phyloP scores from a whole-genome alignment of 2,888 invertebrate genomes.

The Eutolmus rufibarbis region DNA sequence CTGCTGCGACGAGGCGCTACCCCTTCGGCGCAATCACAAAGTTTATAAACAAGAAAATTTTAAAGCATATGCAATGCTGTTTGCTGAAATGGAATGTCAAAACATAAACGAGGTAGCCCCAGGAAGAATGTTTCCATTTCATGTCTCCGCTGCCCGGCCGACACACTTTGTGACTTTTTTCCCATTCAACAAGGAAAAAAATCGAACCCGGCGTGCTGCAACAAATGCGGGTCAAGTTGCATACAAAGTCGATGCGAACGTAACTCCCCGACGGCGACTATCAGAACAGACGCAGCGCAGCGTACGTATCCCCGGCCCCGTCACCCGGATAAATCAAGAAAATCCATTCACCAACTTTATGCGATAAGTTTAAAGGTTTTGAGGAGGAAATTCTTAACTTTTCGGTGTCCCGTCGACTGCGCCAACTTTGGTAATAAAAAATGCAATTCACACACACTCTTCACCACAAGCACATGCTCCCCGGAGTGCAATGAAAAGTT shows the following conservation, averaged over 20 bases:
- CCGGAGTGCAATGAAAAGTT: constrained; percentile 23
- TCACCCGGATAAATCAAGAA: constrained; percentile 18
- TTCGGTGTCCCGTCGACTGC: background rate
- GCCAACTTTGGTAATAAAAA: constrained; percentile 27
- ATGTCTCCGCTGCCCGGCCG: background rate
- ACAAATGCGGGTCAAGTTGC: constrained; percentile 10
- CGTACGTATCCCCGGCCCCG: background rate
- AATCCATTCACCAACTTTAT: constrained; percentile 20
- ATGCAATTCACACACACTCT: constrained; percentile 38
- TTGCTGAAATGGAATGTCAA: constrained; percentile 11
- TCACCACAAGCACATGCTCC: constrained; percentile 23
- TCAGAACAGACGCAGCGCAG: background rate
- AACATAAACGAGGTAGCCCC: constrained; percentile 11
- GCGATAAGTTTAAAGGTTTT: constrained; percentile 24
- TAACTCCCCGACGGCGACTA: background rate
- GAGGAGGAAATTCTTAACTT: constrained; percentile 5
- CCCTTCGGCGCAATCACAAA: background rate
- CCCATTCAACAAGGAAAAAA: background rate
- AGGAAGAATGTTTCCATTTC: background rate
- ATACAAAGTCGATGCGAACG: background rate
- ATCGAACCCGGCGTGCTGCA: background rate
- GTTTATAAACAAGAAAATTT: constrained; percentile 3
- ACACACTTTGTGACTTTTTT: background rate
- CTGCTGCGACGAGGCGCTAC: background rate
- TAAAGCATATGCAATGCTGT: constrained; percentile 11